These are phyloP conservation scores for Buathra laborator DNA, from an alignment of 2,888 invertebrate genomes.

Conservation along the genomic window DNA sequence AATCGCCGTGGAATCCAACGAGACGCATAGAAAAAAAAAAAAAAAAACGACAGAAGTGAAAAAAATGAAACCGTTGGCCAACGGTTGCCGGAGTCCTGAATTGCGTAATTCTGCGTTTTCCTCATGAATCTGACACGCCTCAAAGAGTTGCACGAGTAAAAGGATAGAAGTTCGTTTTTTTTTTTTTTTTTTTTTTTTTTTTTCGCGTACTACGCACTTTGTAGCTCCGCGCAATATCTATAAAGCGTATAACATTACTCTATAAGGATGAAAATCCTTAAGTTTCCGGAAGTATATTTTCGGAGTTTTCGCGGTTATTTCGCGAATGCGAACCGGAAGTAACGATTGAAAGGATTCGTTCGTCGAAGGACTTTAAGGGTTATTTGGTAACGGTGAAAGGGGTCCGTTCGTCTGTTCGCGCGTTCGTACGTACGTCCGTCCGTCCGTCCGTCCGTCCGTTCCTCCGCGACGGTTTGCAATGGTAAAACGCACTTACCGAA, in stretches of 20 bases:
- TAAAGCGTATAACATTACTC: not conserved
- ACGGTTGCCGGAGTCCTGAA: slow-evolving; percentile 56
- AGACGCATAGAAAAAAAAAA: slow-evolving; percentile 10
- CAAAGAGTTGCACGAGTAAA: slow-evolving; percentile 66
- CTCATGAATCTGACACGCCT: slow-evolving; percentile 73
- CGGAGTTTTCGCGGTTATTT: not conserved
- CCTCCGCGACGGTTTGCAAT: not conserved
- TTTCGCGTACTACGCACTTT: not conserved
- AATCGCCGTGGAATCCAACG: slow-evolving; percentile 31
- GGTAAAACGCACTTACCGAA: slow-evolving; percentile 54
- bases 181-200: not conserved
- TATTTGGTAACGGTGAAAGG: slow-evolving; percentile 80
- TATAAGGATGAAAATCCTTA: not conserved
- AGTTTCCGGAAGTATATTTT: not conserved
- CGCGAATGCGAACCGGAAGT: not conserved
- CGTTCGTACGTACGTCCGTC: not conserved
- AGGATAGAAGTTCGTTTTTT: slow-evolving; percentile 49
- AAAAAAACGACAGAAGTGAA: slow-evolving; percentile 21
- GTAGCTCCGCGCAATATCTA: not conserved
- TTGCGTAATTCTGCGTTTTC: slow-evolving; percentile 65
- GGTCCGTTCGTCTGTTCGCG: slow-evolving; percentile 73
- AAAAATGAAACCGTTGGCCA: slow-evolving; percentile 54
- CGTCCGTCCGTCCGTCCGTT: slow-evolving; percentile 55
- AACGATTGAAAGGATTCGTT: not conserved
- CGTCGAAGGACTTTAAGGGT: not conserved